These are phyloP conservation scores for Rhagologus leucostigma DNA, from an alignment of 2,113 vertebrate species.

Conservation along the genomic window DNA sequence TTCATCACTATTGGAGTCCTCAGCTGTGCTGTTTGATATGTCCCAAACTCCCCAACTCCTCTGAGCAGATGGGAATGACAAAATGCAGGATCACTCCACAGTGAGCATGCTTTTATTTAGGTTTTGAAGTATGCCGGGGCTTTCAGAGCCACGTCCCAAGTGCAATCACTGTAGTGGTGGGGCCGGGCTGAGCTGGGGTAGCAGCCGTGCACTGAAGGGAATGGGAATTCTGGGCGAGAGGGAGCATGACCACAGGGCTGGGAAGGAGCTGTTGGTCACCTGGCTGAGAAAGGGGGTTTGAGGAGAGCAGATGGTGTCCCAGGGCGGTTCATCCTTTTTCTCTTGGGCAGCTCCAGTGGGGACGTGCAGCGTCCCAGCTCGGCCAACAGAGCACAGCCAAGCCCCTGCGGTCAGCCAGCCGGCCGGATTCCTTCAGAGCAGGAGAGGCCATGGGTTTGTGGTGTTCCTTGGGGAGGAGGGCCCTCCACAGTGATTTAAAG, in stretches of 20 bases:
- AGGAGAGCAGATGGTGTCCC: background rate
- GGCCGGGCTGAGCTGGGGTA: background rate
- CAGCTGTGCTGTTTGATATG: background rate
- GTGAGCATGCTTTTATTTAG: background rate
- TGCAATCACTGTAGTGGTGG: background rate
- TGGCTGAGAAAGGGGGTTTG: background rate
- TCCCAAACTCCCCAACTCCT: fast-evolving
- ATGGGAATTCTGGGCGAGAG: fast-evolving
- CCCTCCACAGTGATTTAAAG: background rate
- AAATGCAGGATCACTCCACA: background rate
- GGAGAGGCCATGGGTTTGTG: fast-evolving
- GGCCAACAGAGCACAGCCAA: fast-evolving
- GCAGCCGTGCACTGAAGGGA: fast-evolving
- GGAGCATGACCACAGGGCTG: fast-evolving
- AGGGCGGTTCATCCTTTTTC: fast-evolving
- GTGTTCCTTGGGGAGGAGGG: background rate
- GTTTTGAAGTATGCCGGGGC: fast-evolving
- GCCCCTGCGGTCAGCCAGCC: fast-evolving
- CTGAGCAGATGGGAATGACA: background rate
- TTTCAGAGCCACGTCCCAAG: background rate
- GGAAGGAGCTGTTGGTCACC: fast-evolving
- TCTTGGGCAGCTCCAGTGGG: background rate
- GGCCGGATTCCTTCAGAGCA: background rate
- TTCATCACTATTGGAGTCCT: background rate
- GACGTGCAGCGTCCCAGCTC: fast-evolving